Conservation (phyloP, 1,140 invertebrate species). For the Platorchestia sp. region DNA sequence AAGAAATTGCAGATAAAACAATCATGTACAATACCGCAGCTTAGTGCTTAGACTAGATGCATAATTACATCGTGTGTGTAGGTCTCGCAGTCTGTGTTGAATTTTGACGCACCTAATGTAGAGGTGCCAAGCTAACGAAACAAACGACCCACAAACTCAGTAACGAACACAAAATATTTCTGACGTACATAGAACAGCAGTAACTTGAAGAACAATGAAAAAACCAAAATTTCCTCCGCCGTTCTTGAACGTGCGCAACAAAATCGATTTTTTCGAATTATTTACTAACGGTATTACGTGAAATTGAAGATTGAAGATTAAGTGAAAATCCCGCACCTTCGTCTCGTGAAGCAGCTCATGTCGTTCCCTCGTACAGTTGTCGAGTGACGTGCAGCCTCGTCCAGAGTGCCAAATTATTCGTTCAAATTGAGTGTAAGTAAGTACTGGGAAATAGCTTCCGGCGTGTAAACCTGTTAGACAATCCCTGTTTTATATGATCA, state of each 20-base stretch:
- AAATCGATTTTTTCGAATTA: neutral
- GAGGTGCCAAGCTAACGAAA: neutral
- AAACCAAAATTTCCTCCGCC: neutral
- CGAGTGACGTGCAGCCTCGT: neutral
- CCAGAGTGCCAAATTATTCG: neutral
- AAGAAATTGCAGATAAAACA: slow-evolving; percentile 48
- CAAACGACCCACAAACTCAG: neutral
- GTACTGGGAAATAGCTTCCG: neutral
- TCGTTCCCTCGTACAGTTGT: neutral
- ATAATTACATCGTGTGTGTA: neutral
- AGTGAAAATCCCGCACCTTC: neutral
- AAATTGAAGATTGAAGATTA: neutral
- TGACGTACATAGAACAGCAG: neutral
- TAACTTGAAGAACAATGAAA: neutral
- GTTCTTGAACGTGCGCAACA: neutral
- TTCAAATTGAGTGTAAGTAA: neutral
- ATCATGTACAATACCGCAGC: slow-evolving; percentile 48
- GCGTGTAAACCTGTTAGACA: neutral
- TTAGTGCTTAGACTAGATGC: slow-evolving; percentile 37
- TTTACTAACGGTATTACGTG: neutral
- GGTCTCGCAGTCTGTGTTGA: neutral
- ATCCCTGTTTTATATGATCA: neutral
- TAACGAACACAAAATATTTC: neutral
- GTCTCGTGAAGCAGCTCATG: neutral
- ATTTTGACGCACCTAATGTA: neutral